Conservation (phyloP, 2,888 invertebrate genomes). For the Agrenia bidenticulata region DNA sequence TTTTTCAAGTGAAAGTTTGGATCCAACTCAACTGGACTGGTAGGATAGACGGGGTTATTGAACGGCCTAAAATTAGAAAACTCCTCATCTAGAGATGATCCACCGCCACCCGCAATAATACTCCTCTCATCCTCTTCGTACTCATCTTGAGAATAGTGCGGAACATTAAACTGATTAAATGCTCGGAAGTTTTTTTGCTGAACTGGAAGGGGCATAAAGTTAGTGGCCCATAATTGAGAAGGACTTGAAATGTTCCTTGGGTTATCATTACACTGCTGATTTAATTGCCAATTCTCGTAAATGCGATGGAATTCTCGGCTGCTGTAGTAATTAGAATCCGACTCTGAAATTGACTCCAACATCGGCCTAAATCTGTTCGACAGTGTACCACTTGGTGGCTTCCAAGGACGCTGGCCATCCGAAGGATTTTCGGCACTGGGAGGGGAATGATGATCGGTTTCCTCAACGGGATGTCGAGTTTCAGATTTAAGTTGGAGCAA, state of each 20-base stretch:
- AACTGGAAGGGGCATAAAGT: too few species aligned
- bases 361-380: too few species aligned
- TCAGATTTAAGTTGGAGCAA: conserved; percentile 41
- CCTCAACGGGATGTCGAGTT: too few species aligned
- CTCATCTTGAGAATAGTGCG: too few species aligned
- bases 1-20: not conserved
- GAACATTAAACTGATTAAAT: too few species aligned
- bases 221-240: too few species aligned
- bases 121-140: not conserved
- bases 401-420: not conserved
- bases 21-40: not conserved
- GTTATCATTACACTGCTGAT: not conserved
- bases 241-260: too few species aligned
- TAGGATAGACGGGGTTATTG: not conserved
- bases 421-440: not conserved
- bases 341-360: conserved; percentile 47
- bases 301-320: conserved; percentile 30
- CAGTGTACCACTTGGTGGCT: too few species aligned
- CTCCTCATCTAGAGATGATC: not conserved
- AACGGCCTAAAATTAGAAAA: conserved; percentile 8
- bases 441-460: not conserved
- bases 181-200: too few species aligned
- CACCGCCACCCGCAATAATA: not conserved
- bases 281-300: conserved; percentile 49
- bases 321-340: conserved; percentile 39